These are phyloP conservation scores for Scaptodrosophila lebanonensis DNA, from an alignment of 1,140 invertebrate genomes.

Conservation along the genomic window DNA sequence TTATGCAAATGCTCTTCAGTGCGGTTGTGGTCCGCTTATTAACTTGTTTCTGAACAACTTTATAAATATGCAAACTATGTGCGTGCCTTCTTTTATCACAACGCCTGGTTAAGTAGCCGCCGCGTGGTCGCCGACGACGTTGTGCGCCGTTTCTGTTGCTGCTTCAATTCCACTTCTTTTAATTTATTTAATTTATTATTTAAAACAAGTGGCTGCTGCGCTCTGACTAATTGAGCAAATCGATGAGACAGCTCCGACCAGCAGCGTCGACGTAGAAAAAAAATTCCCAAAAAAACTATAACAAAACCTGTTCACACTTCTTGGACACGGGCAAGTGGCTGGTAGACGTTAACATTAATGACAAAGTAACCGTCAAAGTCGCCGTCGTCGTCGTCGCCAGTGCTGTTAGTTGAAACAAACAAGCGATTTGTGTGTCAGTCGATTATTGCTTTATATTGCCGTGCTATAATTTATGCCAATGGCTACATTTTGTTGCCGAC, in stretches of 20 bases:
- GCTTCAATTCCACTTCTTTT: constrained; percentile 49
- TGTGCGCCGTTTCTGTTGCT: constrained; percentile 19
- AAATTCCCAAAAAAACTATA: not conserved
- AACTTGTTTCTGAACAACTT: constrained; percentile 58
- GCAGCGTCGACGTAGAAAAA: constrained; percentile 3
- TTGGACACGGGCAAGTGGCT: constrained; percentile 1
- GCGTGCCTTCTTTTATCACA: constrained; percentile 36
- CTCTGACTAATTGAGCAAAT: constrained; percentile 63
- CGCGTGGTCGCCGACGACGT: not conserved
- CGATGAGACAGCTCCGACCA: constrained; percentile 29
- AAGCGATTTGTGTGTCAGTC: constrained; percentile 65
- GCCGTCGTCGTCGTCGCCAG: too few species aligned
- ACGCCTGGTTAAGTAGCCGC: constrained; percentile 35
- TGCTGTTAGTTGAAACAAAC: constrained; percentile 46
- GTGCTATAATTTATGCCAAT: constrained; percentile 67
- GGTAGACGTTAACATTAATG: too few species aligned
- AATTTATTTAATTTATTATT: constrained; percentile 53
- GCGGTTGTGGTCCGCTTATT: constrained; percentile 55
- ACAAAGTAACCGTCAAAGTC: too few species aligned
- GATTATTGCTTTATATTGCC: constrained; percentile 59
- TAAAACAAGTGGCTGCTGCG: constrained; percentile 46
- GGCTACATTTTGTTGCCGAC: constrained; percentile 48
- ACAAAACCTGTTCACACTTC: constrained; percentile 57
- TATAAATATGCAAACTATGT: constrained; percentile 61
- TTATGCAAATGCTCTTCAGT: too few species aligned